A percentile compares a stretch with the other conserved stretches of the same genome.
Evolutionary conservation across 53 echinoderm and acorn worm genomes (phyloP).

Genomic region (Stichopus horrens): DNA sequence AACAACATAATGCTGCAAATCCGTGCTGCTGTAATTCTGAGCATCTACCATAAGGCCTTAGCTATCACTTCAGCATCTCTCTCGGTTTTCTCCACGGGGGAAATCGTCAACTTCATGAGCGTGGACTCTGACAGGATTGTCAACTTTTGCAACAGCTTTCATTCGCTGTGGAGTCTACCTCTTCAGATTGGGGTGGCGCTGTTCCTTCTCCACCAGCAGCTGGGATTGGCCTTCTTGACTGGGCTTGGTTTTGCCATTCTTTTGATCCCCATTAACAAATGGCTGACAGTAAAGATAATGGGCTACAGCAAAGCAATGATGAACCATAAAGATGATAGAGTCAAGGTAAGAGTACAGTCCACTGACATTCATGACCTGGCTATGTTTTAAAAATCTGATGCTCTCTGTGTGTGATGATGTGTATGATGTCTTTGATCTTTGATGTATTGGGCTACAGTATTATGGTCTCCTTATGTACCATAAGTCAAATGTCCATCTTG

Average conservation of each 20-base stretch:
- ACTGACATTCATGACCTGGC: background rate
- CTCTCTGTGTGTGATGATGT: background rate
- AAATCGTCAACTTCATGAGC: constrained; percentile 99
- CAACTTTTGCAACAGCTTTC: constrained; percentile 95
- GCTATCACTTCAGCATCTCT: constrained; percentile 73
- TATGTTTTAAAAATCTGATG: background rate
- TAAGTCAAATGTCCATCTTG: background rate
- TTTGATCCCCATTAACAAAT: constrained; percentile 85
- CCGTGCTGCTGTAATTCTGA: constrained; percentile 82
- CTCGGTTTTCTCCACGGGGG: constrained; percentile 79
- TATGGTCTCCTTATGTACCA: no score
- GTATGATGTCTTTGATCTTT: background rate
- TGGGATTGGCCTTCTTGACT: constrained; percentile 85
- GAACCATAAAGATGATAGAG: constrained; percentile 85
- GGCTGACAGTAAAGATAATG: constrained; percentile 85
- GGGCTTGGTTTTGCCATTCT: constrained; percentile 87
- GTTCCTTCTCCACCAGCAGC: constrained; percentile 77
- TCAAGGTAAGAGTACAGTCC: constrained; percentile 71
- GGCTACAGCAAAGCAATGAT: constrained; percentile 86
- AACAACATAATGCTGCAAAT: constrained; percentile 76
- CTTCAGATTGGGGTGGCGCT: constrained; percentile 82
- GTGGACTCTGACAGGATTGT: constrained; percentile 89
- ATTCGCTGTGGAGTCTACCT: constrained; percentile 98
- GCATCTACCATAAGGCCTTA: constrained; percentile 82
- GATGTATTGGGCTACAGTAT: background rate